These are phyloP conservation scores for Dryobates pubescens DNA, from an alignment of 2,797 vertebrate genomes.

Conservation along the genomic window DNA sequence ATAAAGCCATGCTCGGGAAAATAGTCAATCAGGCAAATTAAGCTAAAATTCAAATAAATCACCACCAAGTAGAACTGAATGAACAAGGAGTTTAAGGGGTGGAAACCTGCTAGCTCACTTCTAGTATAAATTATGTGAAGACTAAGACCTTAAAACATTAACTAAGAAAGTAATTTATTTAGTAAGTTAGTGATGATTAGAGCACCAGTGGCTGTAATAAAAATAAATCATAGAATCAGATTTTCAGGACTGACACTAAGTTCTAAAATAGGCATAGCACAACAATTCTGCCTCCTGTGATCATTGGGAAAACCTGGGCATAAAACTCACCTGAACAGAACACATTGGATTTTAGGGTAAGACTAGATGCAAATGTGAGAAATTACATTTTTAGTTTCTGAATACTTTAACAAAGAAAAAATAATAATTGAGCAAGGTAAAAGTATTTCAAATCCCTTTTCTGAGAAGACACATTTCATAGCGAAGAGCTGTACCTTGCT, in stretches of 20 bases:
- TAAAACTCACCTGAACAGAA: neutral
- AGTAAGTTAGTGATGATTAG: neutral
- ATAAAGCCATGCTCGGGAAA: no score
- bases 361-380: neutral
- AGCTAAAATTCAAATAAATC: neutral
- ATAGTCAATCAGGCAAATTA: neutral
- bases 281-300: neutral
- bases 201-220: neutral
- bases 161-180: neutral
- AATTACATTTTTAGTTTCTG: neutral
- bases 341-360: neutral
- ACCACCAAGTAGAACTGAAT: neutral
- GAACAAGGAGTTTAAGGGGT: neutral
- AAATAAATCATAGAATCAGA: neutral
- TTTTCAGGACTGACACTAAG: neutral
- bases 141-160: neutral
- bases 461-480: neutral
- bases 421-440: neutral
- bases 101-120: neutral
- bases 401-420: neutral
- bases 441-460: neutral
- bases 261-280: neutral
- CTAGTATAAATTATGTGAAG: neutral
- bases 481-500: neutral
- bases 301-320: neutral